Evolutionary conservation across 2,113 vertebrate genomes (phyloP).

Genomic region (Oreocharis arfaki): DNA sequence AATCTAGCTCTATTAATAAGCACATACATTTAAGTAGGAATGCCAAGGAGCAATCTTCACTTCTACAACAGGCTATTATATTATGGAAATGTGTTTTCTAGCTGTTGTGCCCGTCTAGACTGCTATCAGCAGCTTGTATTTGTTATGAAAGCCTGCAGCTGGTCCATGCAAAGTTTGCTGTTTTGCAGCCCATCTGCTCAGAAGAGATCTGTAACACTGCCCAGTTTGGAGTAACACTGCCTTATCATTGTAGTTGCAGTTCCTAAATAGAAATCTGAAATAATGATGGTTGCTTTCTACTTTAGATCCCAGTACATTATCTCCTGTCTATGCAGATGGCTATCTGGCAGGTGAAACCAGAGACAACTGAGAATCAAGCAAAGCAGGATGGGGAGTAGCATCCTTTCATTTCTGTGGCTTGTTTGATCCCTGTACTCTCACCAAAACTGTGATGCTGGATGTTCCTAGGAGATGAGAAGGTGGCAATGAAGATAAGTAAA

Average conservation of each 20-base stretch:
- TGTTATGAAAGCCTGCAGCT: constrained; percentile 64
- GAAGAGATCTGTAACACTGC: constrained; percentile 61
- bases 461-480: constrained; percentile 2
- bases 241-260: constrained; percentile 52
- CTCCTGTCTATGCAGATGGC: constrained; percentile 63
- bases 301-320: constrained; percentile 66
- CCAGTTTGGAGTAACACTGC: constrained; percentile 46
- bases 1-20: constrained; percentile 15
- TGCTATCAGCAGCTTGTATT: constrained; percentile 43
- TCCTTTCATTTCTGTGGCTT: constrained; percentile 45
- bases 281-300: constrained; percentile 68
- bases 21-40: not conserved
- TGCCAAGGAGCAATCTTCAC: not conserved
- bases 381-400: not conserved
- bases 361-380: constrained; percentile 51
- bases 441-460: constrained; percentile 25
- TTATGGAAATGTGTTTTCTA: constrained; percentile 39
- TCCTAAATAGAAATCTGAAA: constrained; percentile 71
- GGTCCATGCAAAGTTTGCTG: constrained; percentile 62
- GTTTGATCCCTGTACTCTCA: constrained; percentile 6
- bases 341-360: constrained; percentile 54
- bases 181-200: constrained; percentile 73
- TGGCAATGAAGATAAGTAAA: not conserved
- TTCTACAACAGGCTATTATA: not conserved
- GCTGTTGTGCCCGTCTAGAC: constrained; percentile 41